These are phyloP conservation scores for Trichogramma pretiosum DNA, from an alignment of 1,140 invertebrate genomes.

Conservation along the genomic window DNA sequence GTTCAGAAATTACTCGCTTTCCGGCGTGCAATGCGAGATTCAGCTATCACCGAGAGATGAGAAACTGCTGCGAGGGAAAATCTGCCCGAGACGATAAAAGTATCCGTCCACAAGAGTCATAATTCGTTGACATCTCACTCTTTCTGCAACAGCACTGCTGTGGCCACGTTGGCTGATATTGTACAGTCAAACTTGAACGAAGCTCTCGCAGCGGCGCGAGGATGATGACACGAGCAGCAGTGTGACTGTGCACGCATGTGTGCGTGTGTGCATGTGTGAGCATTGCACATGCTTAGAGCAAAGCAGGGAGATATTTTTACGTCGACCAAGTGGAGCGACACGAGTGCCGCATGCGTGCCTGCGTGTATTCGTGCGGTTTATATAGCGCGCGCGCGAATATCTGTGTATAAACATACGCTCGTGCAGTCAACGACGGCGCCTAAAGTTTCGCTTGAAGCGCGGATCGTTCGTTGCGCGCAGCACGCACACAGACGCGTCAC, in stretches of 20 bases:
- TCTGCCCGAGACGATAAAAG: no score
- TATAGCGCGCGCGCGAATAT: not conserved
- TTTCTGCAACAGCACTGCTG: no score
- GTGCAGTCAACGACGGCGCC: no score
- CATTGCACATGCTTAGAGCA: no score
- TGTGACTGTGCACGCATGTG: no score
- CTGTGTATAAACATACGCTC: not conserved
- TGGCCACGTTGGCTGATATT: slow-evolving; percentile 15
- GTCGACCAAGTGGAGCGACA: slow-evolving; percentile 31
- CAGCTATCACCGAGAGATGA: no score
- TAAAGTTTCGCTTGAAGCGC: slow-evolving; percentile 18
- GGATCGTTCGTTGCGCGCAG: slow-evolving; percentile 21
- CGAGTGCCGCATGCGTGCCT: slow-evolving; percentile 14
- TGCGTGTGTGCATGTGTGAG: no score
- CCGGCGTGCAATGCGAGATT: no score
- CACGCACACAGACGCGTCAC: not conserved
- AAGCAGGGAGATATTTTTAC: slow-evolving; percentile 30
- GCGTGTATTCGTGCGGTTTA: not conserved
- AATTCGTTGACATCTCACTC: slow-evolving; percentile 6
- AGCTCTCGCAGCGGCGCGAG: slow-evolving; percentile 5
- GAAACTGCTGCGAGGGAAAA: no score
- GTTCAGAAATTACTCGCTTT: no score
- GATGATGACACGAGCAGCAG: slow-evolving; percentile 27
- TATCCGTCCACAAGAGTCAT: no score
- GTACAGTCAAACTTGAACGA: no score